Percentiles rank a stretch among this genome's conserved stretches.
Conservation (phyloP, 2,113 vertebrate species). For the Catharus fuscescens region DNA sequence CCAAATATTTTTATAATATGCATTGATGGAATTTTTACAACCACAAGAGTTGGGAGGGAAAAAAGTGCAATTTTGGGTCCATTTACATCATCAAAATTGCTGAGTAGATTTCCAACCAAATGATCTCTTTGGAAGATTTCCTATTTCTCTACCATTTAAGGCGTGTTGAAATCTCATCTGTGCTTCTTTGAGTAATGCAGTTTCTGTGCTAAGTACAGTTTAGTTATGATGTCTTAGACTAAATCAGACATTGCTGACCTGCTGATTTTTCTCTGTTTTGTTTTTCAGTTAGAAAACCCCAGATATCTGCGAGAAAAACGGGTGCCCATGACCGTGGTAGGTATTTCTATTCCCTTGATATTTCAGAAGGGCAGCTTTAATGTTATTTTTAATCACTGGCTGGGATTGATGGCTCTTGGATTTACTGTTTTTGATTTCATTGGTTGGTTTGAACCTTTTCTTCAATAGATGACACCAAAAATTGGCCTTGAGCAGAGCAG, state of each 20-base stretch:
- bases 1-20: background rate
- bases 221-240: background rate
- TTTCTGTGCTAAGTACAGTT: background rate
- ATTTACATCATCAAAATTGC: background rate
- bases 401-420: background rate
- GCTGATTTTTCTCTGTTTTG: constrained; percentile 8
- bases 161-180: background rate
- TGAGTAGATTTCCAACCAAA: background rate
- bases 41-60: background rate
- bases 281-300: constrained; percentile 91
- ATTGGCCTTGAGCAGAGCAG: constrained; percentile 72
- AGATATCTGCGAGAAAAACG: constrained; percentile 89
- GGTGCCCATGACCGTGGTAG: constrained; percentile 83
- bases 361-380: background rate
- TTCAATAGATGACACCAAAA: constrained; percentile 77
- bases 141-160: rapidly evolving
- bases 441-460: background rate
- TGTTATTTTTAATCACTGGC: background rate
- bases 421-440: constrained; percentile 16
- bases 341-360: constrained; percentile 46
- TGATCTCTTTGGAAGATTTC: background rate
- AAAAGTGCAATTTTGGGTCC: background rate
- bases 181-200: background rate
- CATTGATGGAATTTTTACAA: background rate
- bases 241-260: background rate